Percentiles rank a stretch among this genome's conserved stretches.
Evolutionary conservation across 2,888 invertebrate species (phyloP).

Genomic region (Drosophila imparisetae): DNA sequence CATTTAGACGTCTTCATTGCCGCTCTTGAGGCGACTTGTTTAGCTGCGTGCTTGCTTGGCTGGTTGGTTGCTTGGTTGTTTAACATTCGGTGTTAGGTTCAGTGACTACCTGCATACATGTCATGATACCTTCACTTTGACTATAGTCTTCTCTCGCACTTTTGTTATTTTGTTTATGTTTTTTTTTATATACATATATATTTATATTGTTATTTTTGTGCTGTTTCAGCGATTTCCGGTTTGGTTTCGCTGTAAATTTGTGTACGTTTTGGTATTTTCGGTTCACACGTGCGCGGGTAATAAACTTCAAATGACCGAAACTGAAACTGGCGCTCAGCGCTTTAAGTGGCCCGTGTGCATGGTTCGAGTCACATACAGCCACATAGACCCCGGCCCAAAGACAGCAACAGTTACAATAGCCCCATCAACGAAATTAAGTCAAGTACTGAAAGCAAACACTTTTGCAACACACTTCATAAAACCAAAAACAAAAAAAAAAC

Average conservation of each 20-base stretch:
- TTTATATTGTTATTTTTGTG: slow-evolving; percentile 1
- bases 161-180: neutral
- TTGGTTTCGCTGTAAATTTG: slow-evolving; percentile 71
- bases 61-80: slow-evolving; percentile 34
- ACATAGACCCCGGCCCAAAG: slow-evolving; percentile 1
- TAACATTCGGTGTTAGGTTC: slow-evolving; percentile 37
- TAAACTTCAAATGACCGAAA: slow-evolving; percentile 77
- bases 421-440: slow-evolving; percentile 50
- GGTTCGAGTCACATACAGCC: slow-evolving; percentile 33
- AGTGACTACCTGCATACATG: slow-evolving; percentile 55
- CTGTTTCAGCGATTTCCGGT: slow-evolving; percentile 69
- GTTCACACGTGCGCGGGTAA: slow-evolving; percentile 81
- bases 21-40: slow-evolving; percentile 41
- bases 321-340: slow-evolving; percentile 63
- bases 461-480: slow-evolving; percentile 59
- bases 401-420: slow-evolving; percentile 6
- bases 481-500: neutral
- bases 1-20: slow-evolving; percentile 78
- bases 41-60: slow-evolving; percentile 11
- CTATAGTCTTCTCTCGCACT: neutral
- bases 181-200: neutral
- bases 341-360: slow-evolving; percentile 62
- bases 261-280: slow-evolving; percentile 77
- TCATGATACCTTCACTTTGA: slow-evolving; percentile 23
- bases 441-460: slow-evolving; percentile 72